Evolutionary conservation across 2,797 vertebrate genomes (phyloP).

Genomic region (Eremophila alpestris): DNA sequence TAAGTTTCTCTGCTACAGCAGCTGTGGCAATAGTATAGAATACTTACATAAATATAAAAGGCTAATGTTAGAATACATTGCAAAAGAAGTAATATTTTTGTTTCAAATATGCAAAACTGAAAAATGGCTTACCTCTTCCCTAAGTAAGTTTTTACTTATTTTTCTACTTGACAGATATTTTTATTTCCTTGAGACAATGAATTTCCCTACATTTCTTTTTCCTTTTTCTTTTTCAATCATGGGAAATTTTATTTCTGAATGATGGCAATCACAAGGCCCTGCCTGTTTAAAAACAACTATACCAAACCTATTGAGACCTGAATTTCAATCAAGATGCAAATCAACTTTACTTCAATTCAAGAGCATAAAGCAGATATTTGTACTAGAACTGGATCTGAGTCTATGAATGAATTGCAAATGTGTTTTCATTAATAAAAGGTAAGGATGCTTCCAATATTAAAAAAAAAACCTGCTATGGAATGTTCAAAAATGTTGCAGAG

Average conservation of each 20-base stretch:
- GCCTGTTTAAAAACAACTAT: background rate
- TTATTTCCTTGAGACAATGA: background rate
- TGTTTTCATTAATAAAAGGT: background rate
- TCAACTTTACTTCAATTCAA: background rate
- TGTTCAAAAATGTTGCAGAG: background rate
- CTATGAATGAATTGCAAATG: background rate
- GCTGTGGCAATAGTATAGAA: background rate
- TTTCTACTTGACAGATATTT: background rate
- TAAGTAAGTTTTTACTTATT: background rate
- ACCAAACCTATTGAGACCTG: background rate
- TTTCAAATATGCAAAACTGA: background rate
- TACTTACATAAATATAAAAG: background rate
- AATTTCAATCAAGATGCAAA: constrained; percentile 6
- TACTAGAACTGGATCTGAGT: background rate
- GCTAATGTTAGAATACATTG: background rate
- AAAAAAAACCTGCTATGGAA: background rate
- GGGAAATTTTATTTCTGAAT: background rate
- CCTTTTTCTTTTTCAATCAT: background rate
- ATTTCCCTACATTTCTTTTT: background rate
- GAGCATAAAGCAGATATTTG: background rate
- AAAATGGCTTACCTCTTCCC: background rate
- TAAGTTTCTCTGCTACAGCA: background rate
- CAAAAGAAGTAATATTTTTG: background rate
- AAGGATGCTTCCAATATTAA: background rate
- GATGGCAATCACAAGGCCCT: background rate